Percentiles rank a stretch among this genome's conserved stretches.
Evolutionary conservation across 2,888 invertebrate species (phyloP).

Genomic region (Drosophila testacea): DNA sequence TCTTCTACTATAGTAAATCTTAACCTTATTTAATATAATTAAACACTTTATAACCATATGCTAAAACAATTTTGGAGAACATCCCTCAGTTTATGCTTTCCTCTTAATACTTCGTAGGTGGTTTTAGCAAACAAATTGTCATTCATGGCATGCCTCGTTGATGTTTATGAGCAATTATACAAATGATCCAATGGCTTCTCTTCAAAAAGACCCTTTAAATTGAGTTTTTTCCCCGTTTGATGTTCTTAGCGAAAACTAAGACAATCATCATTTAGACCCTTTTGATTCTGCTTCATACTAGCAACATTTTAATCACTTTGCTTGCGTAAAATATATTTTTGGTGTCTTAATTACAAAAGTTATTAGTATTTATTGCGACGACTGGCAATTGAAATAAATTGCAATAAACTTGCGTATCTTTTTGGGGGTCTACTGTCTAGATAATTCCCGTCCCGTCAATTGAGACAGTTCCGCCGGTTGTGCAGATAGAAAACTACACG

Average conservation of each 20-base stretch:
- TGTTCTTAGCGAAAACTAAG: slow-evolving; percentile 22
- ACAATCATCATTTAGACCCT: slow-evolving; percentile 47
- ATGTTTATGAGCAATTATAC: slow-evolving; percentile 41
- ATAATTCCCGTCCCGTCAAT: slow-evolving; percentile 46
- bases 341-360: slow-evolving; percentile 65
- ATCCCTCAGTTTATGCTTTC: too few species aligned
- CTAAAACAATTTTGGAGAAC: too few species aligned
- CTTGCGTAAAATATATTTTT: slow-evolving; percentile 57
- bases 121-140: slow-evolving; percentile 19
- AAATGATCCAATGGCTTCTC: slow-evolving; percentile 38
- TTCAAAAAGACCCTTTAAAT: slow-evolving; percentile 31
- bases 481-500: slow-evolving; percentile 10
- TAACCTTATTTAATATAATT: too few species aligned
- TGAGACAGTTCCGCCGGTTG: slow-evolving; percentile 28
- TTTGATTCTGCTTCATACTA: slow-evolving; percentile 21
- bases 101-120: slow-evolving; percentile 17
- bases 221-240: slow-evolving; percentile 38
- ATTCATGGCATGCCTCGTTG: slow-evolving; percentile 34
- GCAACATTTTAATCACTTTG: slow-evolving; percentile 55
- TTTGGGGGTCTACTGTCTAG: slow-evolving; percentile 31
- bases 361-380: slow-evolving; percentile 62
- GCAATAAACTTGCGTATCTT: slow-evolving; percentile 43
- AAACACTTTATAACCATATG: too few species aligned
- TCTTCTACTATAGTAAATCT: too few species aligned
- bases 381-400: slow-evolving; percentile 73